Conservation (phyloP, 2,797 vertebrate genomes). For the Coregonus ussuriensis region DNA sequence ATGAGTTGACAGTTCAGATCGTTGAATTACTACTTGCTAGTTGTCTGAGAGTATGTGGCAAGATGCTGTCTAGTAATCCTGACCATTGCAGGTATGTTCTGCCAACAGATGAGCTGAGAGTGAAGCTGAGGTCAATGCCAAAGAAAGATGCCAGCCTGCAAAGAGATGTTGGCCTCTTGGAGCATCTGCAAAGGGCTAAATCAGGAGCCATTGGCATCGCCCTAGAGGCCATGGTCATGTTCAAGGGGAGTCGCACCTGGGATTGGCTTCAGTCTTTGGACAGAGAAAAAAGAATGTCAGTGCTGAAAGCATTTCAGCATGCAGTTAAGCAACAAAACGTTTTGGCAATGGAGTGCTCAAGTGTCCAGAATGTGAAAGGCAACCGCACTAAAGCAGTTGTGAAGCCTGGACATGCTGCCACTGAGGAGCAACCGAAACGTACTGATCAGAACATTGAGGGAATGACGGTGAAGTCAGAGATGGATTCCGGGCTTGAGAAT, state of each 20-base stretch:
- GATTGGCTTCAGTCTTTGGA: conserved; percentile 3
- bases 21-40: not conserved
- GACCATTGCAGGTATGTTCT: not conserved
- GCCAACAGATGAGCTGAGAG: not conserved
- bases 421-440: not conserved
- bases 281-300: not conserved
- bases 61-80: not conserved
- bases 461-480: not conserved
- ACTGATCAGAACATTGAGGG: not conserved
- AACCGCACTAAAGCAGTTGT: not conserved
- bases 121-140: not conserved
- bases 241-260: not conserved
- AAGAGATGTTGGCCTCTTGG: not conserved
- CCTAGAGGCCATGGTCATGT: not conserved
- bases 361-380: not conserved
- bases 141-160: not conserved
- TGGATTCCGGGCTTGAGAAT: not conserved
- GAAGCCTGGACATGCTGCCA: not conserved
- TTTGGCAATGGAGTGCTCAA: not conserved
- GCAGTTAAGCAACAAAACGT: not conserved
- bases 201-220: not conserved
- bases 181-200: not conserved
- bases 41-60: not conserved
- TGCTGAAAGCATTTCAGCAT: not conserved
- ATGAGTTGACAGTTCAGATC: not conserved